phyloP scores from a whole-genome alignment of 2,888 invertebrate genomes.

The Prionchulus punctatus region DNA sequence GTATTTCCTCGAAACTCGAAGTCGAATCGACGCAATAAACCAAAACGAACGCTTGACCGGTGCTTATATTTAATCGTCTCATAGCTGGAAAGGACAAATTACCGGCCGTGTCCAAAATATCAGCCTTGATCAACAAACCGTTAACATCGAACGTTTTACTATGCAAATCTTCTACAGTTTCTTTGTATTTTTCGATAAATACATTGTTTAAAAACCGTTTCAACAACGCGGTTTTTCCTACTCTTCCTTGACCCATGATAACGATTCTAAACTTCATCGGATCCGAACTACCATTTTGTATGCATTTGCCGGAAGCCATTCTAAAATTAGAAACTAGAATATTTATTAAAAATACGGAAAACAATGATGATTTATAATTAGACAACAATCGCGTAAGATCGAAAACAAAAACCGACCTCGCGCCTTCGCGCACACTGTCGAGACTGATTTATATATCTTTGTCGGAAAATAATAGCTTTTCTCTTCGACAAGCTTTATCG shows the following conservation, averaged over 20 bases:
- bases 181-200: constrained; percentile 70
- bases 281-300: too few relatives aligned
- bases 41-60: constrained; percentile 79
- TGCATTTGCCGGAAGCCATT: too few relatives aligned
- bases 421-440: too few relatives aligned
- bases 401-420: too few relatives aligned
- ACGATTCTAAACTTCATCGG: too few relatives aligned
- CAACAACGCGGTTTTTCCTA: constrained; percentile 82
- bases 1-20: constrained; percentile 18
- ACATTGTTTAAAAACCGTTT: constrained; percentile 71
- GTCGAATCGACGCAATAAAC: constrained; percentile 71
- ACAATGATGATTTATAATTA: too few relatives aligned
- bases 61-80: constrained; percentile 80
- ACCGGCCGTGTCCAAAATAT: constrained; percentile 63
- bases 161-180: constrained; percentile 86
- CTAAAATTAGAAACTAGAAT: too few relatives aligned
- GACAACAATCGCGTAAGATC: too few relatives aligned
- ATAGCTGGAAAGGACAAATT: constrained; percentile 85
- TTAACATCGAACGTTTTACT: constrained; percentile 25
- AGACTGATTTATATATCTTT: too few relatives aligned
- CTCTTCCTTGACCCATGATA: constrained; percentile 59
- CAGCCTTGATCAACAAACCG: constrained; percentile 46
- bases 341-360: too few relatives aligned
- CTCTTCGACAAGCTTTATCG: too few relatives aligned
- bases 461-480: too few relatives aligned